Evolutionary conservation across 1,140 invertebrate genomes (phyloP), one percentile per base, ranked within the genome.

Genomic region (Anadara kagoshimensis): DNA sequence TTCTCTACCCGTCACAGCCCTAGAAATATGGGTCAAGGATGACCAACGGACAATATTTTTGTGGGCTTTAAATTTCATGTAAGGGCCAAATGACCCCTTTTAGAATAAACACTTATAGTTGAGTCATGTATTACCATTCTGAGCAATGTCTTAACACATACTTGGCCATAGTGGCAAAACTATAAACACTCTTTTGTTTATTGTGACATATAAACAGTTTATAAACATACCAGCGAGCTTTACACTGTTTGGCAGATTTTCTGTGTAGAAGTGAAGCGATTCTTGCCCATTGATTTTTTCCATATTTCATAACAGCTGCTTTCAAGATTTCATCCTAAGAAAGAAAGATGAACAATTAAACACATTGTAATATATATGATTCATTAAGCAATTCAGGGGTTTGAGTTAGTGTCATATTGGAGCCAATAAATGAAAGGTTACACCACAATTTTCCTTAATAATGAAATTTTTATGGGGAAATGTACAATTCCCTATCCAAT

Each of bases 291-390:
- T 99, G 98, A 89, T 99, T 99, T 93, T 99, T 99, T 62, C 98
- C 98, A 96, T 99, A 99, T 95, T 99, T 99, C 98, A 99, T 99
- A 59, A 99, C 98, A 89, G 98, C 98, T 58, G 98, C 98, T 92
- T 99, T 99, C 36, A 99, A 92, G 85, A 99, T 99, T 92, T 99
- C 98, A 99, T 99, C 98, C 97, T 99, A 78, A 47, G 76, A 77
- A 49, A 69, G 0, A 66, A 59, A 49, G 16, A 68, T 11, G 7
- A 8, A 47, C 18, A 44, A 11, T 44, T 61, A 24, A 24, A 7
- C 1, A n/a, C 20, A 36, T 56, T 14, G 43, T 53, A 8, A 26
- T n/a, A 43, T 26, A 22, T 5, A 51, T 2, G 22, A 53, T 26
- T 53, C 1, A 45, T 18, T 43, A 41, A 58, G 5, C 18, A 12